phyloP scores from a whole-genome alignment of 2,888 invertebrate species.

The Mythimna loreyi region DNA sequence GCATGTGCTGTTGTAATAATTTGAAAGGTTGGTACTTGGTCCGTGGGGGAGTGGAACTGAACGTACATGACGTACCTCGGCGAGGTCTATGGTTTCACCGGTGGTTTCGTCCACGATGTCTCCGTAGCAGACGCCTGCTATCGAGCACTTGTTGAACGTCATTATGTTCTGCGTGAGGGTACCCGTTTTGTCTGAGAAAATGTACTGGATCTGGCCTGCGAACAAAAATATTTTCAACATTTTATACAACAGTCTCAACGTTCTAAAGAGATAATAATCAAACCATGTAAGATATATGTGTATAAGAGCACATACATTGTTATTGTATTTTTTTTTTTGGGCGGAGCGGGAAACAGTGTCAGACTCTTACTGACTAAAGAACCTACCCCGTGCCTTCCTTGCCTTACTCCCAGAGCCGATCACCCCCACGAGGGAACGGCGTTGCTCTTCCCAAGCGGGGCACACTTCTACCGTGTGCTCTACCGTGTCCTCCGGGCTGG shows the following conservation, averaged over 20 bases:
- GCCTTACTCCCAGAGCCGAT: too few species aligned
- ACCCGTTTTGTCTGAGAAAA: constrained; percentile 99
- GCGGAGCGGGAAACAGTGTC: too few species aligned
- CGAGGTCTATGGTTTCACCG: constrained; percentile 96
- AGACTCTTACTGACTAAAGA: too few species aligned
- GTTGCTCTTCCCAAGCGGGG: too few species aligned
- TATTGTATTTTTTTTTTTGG: too few species aligned
- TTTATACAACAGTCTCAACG: not conserved
- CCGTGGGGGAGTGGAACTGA: constrained; percentile 17
- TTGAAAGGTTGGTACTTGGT: constrained; percentile 46
- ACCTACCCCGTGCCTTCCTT: too few species aligned
- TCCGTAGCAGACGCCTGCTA: constrained; percentile 97
- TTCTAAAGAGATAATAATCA: not conserved
- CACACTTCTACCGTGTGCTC: too few species aligned
- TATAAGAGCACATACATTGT: too few species aligned
- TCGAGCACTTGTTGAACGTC: constrained; percentile 99
- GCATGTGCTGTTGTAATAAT: constrained; percentile 66
- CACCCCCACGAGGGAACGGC: too few species aligned
- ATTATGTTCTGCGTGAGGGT: constrained; percentile 99
- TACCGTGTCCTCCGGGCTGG: too few species aligned
- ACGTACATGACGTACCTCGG: constrained; percentile 92
- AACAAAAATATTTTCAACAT: constrained; percentile 35
- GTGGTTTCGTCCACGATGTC: constrained; percentile 96
- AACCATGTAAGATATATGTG: too few species aligned
- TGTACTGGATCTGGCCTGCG: constrained; percentile 98